A percentile compares a stretch with the other conserved stretches of the same genome.
These are phyloP conservation scores for Zophobas morio DNA, from an alignment of 1,140 invertebrate species.

Conservation along the genomic window DNA sequence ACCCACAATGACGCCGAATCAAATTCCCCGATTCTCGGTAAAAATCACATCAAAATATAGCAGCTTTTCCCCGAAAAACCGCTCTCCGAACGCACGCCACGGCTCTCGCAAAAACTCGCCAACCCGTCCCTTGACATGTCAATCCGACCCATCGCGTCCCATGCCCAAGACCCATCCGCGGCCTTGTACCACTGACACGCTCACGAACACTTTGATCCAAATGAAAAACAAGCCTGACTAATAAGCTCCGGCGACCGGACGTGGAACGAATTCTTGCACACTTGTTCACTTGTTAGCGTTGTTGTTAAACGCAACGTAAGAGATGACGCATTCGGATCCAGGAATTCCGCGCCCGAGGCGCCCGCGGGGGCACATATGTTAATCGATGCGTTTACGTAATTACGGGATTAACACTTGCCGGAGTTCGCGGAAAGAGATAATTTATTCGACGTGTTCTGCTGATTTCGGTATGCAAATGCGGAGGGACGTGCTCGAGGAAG, in stretches of 20 bases:
- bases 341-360: neutral
- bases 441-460: neutral
- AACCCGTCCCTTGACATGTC: neutral
- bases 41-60: neutral
- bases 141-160: neutral
- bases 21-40: neutral
- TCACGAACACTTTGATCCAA: neutral
- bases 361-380: slow-evolving; percentile 8
- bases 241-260: slow-evolving; percentile 1
- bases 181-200: neutral
- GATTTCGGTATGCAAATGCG: no score
- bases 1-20: slow-evolving; percentile 1
- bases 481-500: no score
- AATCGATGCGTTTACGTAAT: slow-evolving; percentile 2
- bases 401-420: neutral
- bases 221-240: neutral
- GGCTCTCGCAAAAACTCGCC: no score
- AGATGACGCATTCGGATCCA: neutral
- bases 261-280: slow-evolving; percentile 12
- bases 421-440: neutral
- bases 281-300: neutral
- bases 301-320: neutral
- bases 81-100: neutral
- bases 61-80: neutral
- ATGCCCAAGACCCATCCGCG: neutral